Evolutionary conservation across 2,113 vertebrate genomes (phyloP), one percentile per base, ranked within the genome.

Genomic region (Junco hyemalis): DNA sequence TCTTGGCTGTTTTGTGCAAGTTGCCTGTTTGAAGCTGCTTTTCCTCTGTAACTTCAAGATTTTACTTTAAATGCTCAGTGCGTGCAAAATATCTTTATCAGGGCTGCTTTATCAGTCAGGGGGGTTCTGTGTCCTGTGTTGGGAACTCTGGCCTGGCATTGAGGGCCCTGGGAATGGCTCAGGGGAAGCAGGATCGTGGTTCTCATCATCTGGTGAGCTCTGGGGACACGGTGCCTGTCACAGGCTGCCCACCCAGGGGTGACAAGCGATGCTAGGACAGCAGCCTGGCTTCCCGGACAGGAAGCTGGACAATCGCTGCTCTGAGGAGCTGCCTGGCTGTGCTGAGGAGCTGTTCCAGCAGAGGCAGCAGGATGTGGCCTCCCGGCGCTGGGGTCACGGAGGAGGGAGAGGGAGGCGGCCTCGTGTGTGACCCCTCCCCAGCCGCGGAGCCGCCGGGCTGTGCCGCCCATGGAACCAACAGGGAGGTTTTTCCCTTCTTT

Each of bases 331-430:
- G 33, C 4, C 0, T 24, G 84, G 61, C 44, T 57, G 81, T 84
- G 77, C 71, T 53, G 8, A 10, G 23, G 81, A 60, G 65, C 48
- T 93, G 20, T 14, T 68, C 11, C 1, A 29, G 5, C 59, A n/a
- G 87, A 54, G 54, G 53, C 74, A 47, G 87, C 90, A 91, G 94
- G 92, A 87, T 88, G 85, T 73, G 93, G 72, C 72, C 2, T 29
- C 74, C 45, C 2, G 0, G 57, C 3, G 0, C 84, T 48, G 90
- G 85, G 92, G 71, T 96, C 81, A 80, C 12, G 6, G 85, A 54
- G 61, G 40, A 79, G 83, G 95, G 91, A 88, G 92, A 79, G 83
- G 95, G 92, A 91, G 92, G 96, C 35, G 92, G 77, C 69, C 25
- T 9, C 24, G 5, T 11, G 78, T 66, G 73, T 93, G 84, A 84